Percentiles rank a stretch among this genome's conserved stretches.
Conservation (phyloP, 1,140 invertebrate species). For the Halesus radiatus region DNA sequence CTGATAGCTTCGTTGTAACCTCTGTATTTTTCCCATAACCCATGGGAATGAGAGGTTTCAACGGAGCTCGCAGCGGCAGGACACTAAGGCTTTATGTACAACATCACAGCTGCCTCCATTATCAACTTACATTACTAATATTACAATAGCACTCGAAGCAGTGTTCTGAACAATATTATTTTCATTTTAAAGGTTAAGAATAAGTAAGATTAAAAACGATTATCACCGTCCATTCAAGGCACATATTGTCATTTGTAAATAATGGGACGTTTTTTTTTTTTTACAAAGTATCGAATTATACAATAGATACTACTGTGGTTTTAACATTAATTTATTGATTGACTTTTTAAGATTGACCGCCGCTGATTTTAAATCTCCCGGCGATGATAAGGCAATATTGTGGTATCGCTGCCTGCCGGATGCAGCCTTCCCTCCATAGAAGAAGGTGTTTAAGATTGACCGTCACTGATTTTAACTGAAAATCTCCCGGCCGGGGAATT, state of each 20-base stretch:
- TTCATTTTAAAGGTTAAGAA: slow-evolving; percentile 15
- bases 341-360: slow-evolving; percentile 1
- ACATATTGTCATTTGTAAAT: slow-evolving; percentile 37
- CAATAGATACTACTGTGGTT: background rate
- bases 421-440: too few relatives aligned
- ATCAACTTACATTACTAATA: too few relatives aligned
- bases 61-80: too few relatives aligned
- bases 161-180: slow-evolving; percentile 26
- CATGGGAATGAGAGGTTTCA: too few relatives aligned
- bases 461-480: too few relatives aligned
- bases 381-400: too few relatives aligned
- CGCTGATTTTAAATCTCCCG: background rate
- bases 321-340: background rate
- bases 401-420: too few relatives aligned
- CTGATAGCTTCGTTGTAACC: slow-evolving; percentile 7
- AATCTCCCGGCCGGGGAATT: too few relatives aligned
- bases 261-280: background rate
- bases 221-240: slow-evolving; percentile 46
- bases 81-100: too few relatives aligned
- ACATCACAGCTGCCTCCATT: too few relatives aligned
- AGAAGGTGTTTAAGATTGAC: too few relatives aligned
- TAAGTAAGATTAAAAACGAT: slow-evolving; percentile 17
- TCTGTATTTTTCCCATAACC: too few relatives aligned
- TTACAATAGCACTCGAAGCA: slow-evolving; percentile 35
- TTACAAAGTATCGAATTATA: background rate